These are phyloP conservation scores for Cremastinae sp. DNA, from an alignment of 2,888 invertebrate species.

Conservation along the genomic window DNA sequence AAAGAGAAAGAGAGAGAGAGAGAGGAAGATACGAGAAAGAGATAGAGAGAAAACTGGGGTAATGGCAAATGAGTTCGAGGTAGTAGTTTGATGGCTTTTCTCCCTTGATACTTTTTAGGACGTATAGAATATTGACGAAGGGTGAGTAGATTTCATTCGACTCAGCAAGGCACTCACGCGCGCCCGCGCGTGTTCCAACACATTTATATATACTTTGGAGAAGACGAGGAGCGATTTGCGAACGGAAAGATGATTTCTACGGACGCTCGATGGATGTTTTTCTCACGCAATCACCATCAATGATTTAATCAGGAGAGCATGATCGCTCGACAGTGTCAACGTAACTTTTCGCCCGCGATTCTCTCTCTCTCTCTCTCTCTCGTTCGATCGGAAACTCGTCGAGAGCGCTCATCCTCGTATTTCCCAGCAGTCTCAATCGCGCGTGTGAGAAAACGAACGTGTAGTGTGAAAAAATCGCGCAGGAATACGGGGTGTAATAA, in stretches of 20 bases:
- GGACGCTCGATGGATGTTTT: conserved; percentile 49
- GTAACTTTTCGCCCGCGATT: conserved; percentile 55
- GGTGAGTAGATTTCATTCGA: conserved; percentile 26
- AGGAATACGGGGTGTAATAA: no score
- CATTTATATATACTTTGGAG: conserved; percentile 6
- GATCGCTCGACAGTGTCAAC: conserved; percentile 52
- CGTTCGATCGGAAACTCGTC: no score
- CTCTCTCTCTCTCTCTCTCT: conserved; percentile 32
- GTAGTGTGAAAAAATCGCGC: no score
- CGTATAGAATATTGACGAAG: conserved; percentile 40
- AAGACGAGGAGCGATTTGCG: conserved; percentile 8
- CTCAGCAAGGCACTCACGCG: background rate
- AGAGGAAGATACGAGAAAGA: no score
- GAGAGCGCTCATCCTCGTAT: no score
- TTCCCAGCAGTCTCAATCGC: no score
- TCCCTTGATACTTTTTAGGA: conserved; percentile 37
- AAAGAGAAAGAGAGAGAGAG: background rate
- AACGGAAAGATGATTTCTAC: conserved; percentile 13
- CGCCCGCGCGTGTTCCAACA: background rate
- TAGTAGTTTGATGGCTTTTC: conserved; percentile 37
- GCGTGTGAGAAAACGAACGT: no score
- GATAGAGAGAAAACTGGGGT: background rate
- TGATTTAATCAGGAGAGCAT: conserved; percentile 59
- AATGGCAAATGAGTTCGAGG: conserved; percentile 14
- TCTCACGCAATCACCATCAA: conserved; percentile 57